A percentile compares a stretch with the other conserved stretches of the same genome.
These are phyloP conservation scores for Halyomorpha halys DNA, from an alignment of 1,140 invertebrate genomes.

Conservation along the genomic window DNA sequence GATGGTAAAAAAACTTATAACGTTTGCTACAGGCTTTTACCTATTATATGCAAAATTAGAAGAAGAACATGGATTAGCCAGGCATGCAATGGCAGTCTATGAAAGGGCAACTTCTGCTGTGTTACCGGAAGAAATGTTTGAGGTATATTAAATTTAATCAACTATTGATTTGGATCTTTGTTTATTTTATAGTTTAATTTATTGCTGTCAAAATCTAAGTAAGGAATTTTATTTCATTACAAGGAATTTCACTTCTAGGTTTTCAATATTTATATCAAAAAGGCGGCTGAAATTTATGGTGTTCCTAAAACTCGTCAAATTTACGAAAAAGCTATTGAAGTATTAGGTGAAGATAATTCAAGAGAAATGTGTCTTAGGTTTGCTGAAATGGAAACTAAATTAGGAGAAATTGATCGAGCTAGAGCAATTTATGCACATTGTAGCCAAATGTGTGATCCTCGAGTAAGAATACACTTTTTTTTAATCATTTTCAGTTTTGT, in stretches of 20 bases:
- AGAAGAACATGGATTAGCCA: constrained; percentile 92
- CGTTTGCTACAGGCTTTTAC: constrained; percentile 59
- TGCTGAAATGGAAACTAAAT: constrained; percentile 93
- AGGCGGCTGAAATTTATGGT: constrained; percentile 94
- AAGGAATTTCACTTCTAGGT: constrained; percentile 52
- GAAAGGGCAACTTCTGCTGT: constrained; percentile 88
- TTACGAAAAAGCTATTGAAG: constrained; percentile 96
- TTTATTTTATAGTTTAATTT: constrained; percentile 17
- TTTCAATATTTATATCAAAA: constrained; percentile 98
- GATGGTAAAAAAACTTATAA: too few relatives aligned
- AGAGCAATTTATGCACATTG: constrained; percentile 95
- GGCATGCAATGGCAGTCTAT: constrained; percentile 97
- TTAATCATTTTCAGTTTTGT: too few relatives aligned
- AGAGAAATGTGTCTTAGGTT: constrained; percentile 95
- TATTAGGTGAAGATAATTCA: constrained; percentile 77
- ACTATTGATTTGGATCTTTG: not conserved
- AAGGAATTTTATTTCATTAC: not conserved
- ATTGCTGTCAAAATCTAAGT: not conserved
- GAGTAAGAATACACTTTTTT: constrained; percentile 40
- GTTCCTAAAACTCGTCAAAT: constrained; percentile 92
- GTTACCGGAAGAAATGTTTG: constrained; percentile 83
- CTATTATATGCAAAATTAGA: constrained; percentile 96
- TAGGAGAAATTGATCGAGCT: constrained; percentile 96
- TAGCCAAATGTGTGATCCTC: constrained; percentile 97
- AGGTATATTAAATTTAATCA: constrained; percentile 41